A percentile compares a stretch with the other conserved stretches of the same genome.
Conservation (phyloP, 2,113 vertebrate genomes). For the Stomatorhinus ivindoensis region DNA sequence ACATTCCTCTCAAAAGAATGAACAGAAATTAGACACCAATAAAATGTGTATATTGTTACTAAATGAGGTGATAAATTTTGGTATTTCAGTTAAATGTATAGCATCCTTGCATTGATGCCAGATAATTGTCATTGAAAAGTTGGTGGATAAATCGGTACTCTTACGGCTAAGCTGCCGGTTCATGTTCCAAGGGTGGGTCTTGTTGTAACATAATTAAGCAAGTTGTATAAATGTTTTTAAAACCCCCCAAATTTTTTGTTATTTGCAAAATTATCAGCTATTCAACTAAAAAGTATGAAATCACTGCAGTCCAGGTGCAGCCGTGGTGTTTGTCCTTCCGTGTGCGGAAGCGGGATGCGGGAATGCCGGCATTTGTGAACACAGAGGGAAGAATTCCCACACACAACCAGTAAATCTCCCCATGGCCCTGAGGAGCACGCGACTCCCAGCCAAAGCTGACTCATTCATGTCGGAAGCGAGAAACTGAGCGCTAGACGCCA, state of each 20-base stretch:
- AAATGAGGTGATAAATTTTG: background rate
- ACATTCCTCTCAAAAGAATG: background rate
- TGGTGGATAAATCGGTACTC: background rate
- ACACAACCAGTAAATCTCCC: background rate
- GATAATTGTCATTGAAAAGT: background rate
- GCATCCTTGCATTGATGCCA: background rate
- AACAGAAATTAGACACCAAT: background rate
- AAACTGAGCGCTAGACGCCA: background rate
- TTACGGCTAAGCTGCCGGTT: background rate
- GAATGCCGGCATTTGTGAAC: background rate
- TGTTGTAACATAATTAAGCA: background rate
- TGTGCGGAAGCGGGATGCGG: background rate
- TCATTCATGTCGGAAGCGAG: background rate
- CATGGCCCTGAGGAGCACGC: background rate
- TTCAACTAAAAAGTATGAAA: background rate
- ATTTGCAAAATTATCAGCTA: background rate
- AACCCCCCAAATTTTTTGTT: too few relatives aligned
- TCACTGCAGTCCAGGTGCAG: background rate
- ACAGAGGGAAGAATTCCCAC: background rate
- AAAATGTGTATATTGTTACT: background rate
- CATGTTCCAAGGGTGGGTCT: background rate
- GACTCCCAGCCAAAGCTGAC: background rate
- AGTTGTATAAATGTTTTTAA: background rate
- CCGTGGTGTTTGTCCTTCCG: background rate
- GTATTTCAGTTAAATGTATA: background rate